phyloP scores from a whole-genome alignment of 2,888 invertebrate species.

The Digitonthophagus gazella region DNA sequence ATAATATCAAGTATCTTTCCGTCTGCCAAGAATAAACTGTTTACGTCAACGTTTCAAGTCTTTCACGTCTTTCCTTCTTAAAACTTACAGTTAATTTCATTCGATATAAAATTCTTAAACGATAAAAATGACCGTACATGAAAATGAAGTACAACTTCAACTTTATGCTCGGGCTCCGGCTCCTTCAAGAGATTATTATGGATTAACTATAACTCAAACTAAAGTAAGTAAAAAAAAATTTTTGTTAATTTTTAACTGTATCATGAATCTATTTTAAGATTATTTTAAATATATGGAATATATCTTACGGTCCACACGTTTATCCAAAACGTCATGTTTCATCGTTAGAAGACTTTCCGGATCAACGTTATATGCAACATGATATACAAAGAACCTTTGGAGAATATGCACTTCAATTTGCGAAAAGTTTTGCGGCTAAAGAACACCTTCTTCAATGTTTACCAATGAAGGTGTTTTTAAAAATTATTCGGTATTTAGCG shows the following conservation, averaged over 20 bases:
- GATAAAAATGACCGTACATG: constrained; percentile 16
- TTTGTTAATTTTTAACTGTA: background rate
- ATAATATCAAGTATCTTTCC: too few species aligned
- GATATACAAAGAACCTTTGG: constrained; percentile 42
- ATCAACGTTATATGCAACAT: constrained; percentile 37
- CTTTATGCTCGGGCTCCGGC: constrained; percentile 43
- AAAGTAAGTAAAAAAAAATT: constrained; percentile 36
- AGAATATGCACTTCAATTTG: constrained; percentile 30
- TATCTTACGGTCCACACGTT: constrained; percentile 39
- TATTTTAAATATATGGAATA: constrained; percentile 40
- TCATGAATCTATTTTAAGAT: constrained; percentile 33
- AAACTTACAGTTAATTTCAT: background rate
- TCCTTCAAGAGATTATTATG: constrained; percentile 46
- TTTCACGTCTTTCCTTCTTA: too few species aligned
- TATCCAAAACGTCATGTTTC: constrained; percentile 36
- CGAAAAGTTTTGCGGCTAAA: constrained; percentile 28
- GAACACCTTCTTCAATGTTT: constrained; percentile 34
- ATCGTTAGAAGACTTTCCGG: constrained; percentile 36
- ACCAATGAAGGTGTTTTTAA: constrained; percentile 39
- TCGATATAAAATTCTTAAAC: background rate
- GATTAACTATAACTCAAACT: constrained; percentile 40
- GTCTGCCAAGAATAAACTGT: too few species aligned
- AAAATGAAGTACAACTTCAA: constrained; percentile 35
- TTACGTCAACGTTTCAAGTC: background rate
- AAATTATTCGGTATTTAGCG: constrained; percentile 36